Conservation (phyloP, 1,140 invertebrate genomes). For the Heliconius himera region DNA sequence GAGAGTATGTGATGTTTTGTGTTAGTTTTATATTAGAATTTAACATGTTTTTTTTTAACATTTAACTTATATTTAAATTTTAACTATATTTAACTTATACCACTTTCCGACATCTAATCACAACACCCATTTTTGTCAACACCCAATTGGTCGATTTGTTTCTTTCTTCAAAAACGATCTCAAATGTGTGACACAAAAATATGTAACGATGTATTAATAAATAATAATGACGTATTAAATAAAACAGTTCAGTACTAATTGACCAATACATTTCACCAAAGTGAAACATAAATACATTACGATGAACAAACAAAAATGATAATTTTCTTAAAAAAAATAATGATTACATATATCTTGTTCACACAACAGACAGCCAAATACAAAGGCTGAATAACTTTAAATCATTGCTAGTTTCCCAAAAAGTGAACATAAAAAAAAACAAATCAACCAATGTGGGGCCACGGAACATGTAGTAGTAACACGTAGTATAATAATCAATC, state of each 20-base stretch:
- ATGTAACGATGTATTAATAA: neutral
- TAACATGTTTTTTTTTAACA: too few species aligned
- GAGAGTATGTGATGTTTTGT: neutral
- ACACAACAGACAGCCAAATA: neutral
- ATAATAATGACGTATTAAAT: neutral
- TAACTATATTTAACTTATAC: slow-evolving; percentile 27
- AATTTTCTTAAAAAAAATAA: neutral
- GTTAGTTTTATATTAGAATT: too few species aligned
- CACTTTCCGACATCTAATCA: slow-evolving; percentile 46
- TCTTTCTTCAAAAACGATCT: slow-evolving; percentile 10
- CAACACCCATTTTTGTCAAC: slow-evolving; percentile 44
- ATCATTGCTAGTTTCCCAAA: neutral
- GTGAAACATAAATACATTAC: neutral
- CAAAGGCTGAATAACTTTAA: neutral
- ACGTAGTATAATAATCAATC: neutral
- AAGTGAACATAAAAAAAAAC: neutral
- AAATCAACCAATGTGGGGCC: slow-evolving; percentile 15
- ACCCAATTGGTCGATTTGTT: slow-evolving; percentile 34
- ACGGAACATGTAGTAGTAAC: slow-evolving; percentile 14
- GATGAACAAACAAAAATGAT: neutral
- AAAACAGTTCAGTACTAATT: slow-evolving; percentile 11
- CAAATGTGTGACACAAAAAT: neutral
- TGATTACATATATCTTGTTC: neutral
- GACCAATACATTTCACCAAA: neutral
- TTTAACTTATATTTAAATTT: neutral